Evolutionary conservation across 2,797 vertebrate genomes (phyloP).

Genomic region (Sebastes variabilis): DNA sequence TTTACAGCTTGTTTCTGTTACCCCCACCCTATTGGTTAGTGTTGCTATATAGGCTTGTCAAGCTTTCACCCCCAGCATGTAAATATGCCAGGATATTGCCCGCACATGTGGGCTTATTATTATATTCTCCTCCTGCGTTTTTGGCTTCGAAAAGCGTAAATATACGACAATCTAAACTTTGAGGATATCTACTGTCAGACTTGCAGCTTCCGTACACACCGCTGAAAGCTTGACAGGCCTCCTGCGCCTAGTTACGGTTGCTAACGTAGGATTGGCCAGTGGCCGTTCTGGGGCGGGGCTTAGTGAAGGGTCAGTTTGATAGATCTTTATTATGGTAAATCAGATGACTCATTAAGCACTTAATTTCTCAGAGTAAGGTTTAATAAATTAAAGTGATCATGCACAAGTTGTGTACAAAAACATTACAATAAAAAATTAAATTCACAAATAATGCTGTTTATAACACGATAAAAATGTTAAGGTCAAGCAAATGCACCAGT

Average conservation of each 20-base stretch:
- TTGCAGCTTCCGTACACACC: neutral
- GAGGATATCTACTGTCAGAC: neutral
- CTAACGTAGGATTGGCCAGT: neutral
- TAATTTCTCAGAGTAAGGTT: slow-evolving; percentile 89
- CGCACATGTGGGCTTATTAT: no score
- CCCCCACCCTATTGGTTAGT: neutral
- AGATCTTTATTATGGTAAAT: slow-evolving; percentile 32
- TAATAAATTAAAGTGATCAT: slow-evolving; percentile 99
- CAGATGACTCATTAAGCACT: slow-evolving; percentile 29
- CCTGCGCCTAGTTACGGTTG: neutral
- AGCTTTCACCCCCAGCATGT: no score
- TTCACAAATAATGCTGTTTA: slow-evolving; percentile 82
- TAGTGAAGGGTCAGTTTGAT: neutral
- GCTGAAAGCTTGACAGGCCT: neutral
- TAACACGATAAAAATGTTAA: slow-evolving; percentile 84
- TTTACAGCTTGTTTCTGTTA: neutral
- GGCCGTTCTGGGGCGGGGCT: no score
- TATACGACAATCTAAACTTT: neutral
- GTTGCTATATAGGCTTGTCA: no score
- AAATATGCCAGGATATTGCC: no score
- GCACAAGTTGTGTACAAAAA: slow-evolving; percentile 88
- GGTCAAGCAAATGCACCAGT: slow-evolving; percentile 82
- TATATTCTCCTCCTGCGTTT: no score
- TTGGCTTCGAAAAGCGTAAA: neutral
- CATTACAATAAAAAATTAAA: slow-evolving; percentile 86